phyloP scores from a whole-genome alignment of 2,113 vertebrate genomes.

The Stegastes partitus region DNA sequence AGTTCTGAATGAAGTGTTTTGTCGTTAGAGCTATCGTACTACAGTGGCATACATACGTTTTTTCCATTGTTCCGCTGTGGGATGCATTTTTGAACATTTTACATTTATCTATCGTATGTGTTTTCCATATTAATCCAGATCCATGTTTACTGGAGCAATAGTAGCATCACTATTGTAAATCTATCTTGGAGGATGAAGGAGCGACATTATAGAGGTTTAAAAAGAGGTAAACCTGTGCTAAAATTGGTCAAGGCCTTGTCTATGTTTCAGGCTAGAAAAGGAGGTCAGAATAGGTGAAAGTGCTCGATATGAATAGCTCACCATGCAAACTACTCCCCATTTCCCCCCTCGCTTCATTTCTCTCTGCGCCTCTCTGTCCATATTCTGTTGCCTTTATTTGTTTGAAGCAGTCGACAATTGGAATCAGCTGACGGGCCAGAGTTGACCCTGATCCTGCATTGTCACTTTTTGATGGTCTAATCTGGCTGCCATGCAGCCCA shows the following conservation, averaged over 20 bases:
- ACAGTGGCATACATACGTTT: neutral
- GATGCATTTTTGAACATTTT: too few species aligned
- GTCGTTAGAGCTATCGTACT: conserved; percentile 33
- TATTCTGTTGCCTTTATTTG: conserved; percentile 83
- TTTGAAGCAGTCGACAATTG: conserved; percentile 81
- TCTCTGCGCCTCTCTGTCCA: conserved; percentile 59
- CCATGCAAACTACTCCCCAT: conserved; percentile 49
- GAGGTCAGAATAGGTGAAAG: conserved; percentile 72
- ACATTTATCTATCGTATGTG: neutral
- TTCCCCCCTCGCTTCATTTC: conserved; percentile 55
- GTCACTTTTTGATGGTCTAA: conserved; percentile 87
- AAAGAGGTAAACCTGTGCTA: conserved; percentile 34
- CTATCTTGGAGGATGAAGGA: neutral
- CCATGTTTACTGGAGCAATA: neutral
- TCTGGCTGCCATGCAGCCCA: conserved; percentile 84
- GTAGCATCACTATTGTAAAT: conserved; percentile 4
- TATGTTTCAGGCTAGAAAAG: conserved; percentile 28
- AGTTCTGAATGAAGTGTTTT: conserved; percentile 42
- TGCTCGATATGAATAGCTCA: conserved; percentile 75
- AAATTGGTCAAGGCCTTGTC: conserved; percentile 44
- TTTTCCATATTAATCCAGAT: neutral
- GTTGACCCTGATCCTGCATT: conserved; percentile 85
- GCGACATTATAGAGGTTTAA: conserved; percentile 20
- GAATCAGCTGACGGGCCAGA: conserved; percentile 83
- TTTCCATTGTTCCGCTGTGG: conserved; percentile 35